phyloP scores from a whole-genome alignment of 2,113 vertebrate genomes.

The Triplophysa rosa region DNA sequence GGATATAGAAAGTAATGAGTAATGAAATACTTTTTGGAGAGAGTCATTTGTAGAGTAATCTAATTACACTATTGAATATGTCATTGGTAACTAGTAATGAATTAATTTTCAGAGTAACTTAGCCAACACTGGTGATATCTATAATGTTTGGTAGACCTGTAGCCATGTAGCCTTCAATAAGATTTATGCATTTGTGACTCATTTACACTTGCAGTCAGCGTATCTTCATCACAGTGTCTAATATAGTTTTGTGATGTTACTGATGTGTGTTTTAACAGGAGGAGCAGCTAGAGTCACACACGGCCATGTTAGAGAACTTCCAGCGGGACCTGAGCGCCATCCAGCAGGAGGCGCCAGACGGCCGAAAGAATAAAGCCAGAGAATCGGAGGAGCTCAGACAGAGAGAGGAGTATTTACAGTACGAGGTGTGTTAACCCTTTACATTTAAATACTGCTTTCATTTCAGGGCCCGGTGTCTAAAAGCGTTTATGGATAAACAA shows the following conservation, averaged over 20 bases:
- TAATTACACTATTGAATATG: too few species aligned
- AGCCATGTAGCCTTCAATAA: too few species aligned
- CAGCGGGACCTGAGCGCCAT: slow-evolving; percentile 76
- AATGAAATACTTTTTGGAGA: too few species aligned
- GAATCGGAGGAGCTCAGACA: slow-evolving; percentile 76
- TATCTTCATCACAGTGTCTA: neutral
- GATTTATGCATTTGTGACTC: too few species aligned
- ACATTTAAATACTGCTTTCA: too few species aligned
- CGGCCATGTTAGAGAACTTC: slow-evolving; percentile 78
- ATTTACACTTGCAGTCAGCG: neutral
- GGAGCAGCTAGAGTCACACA: slow-evolving; percentile 81
- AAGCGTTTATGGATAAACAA: too few species aligned
- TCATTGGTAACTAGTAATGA: too few species aligned
- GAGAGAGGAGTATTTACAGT: slow-evolving; percentile 70
- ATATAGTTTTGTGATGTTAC: neutral
- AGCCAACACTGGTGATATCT: too few species aligned
- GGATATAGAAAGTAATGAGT: too few species aligned
- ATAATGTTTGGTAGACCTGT: too few species aligned
- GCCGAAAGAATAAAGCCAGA: slow-evolving; percentile 72
- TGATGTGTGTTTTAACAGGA: slow-evolving; percentile 70
- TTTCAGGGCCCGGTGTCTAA: neutral
- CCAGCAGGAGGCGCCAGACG: slow-evolving; percentile 73
- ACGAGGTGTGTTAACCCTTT: slow-evolving; percentile 63
- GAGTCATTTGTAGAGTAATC: too few species aligned
- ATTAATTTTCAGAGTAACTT: too few species aligned